These are phyloP conservation scores for Sparus aurata DNA, from an alignment of 2,797 vertebrate genomes.

Conservation along the genomic window DNA sequence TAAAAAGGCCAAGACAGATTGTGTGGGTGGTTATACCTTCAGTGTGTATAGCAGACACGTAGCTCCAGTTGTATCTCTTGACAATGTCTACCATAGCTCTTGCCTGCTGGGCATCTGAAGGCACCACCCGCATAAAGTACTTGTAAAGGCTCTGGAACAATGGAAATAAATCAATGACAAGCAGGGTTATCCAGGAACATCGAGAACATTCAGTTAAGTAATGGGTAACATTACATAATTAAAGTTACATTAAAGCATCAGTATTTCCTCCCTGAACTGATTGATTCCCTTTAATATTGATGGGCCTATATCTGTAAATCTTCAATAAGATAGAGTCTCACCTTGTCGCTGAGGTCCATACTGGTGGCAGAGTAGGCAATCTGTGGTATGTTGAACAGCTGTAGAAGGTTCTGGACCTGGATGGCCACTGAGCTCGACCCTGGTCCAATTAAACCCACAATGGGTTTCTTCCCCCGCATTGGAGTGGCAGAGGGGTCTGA, in stretches of 20 bases:
- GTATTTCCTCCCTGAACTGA: neutral
- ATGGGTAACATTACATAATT: conserved; percentile 3
- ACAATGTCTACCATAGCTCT: conserved; percentile 99
- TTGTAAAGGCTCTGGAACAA: conserved; percentile 80
- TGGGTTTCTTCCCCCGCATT: conserved; percentile 94
- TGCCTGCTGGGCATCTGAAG: conserved; percentile 97
- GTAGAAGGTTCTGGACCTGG: conserved; percentile 98
- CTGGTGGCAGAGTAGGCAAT: conserved; percentile 99
- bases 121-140: conserved; percentile 98
- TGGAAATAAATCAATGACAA: conserved; percentile 19
- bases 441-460: conserved; percentile 97
- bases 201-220: neutral
- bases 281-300: conserved; percentile 12
- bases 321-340: conserved; percentile 31
- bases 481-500: conserved; percentile 92
- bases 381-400: conserved; percentile 99
- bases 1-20: conserved; percentile 15
- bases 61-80: conserved; percentile 99
- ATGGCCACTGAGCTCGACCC: conserved; percentile 99
- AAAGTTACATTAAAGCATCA: conserved; percentile 20
- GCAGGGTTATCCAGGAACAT: conserved; percentile 14
- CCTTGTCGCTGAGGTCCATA: conserved; percentile 98
- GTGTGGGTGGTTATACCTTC: conserved; percentile 88
- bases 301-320: neutral
- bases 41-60: conserved; percentile 97